These are phyloP conservation scores for Nothoprocta pentlandii DNA, from an alignment of 2,113 vertebrate genomes.

Conservation along the genomic window DNA sequence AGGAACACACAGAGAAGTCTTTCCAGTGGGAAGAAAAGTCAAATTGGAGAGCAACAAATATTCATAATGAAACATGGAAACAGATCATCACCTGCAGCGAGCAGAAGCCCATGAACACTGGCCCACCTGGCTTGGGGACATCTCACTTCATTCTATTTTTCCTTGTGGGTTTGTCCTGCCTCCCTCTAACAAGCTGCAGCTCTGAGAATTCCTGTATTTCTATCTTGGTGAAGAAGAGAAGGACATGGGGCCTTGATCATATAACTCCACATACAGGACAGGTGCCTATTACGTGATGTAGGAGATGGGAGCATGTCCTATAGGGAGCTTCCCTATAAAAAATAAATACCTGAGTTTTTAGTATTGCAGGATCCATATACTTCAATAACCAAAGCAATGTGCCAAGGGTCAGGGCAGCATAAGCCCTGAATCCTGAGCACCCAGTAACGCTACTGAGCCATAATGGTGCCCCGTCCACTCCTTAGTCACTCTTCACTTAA, in stretches of 20 bases:
- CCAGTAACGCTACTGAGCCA: background rate
- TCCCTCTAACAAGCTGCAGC: background rate
- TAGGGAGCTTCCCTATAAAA: background rate
- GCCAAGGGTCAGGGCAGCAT: background rate
- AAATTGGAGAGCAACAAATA: background rate
- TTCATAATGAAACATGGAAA: background rate
- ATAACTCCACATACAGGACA: background rate
- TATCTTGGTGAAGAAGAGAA: background rate
- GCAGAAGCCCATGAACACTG: background rate
- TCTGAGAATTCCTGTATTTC: background rate
- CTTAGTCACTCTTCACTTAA: background rate
- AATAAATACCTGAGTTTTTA: background rate
- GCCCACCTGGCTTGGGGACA: background rate
- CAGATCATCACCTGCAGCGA: background rate
- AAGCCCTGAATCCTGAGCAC: background rate
- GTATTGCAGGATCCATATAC: background rate
- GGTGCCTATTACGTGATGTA: background rate
- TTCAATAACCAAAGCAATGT: background rate
- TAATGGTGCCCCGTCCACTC: background rate
- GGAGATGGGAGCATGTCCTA: background rate
- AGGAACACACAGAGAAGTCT: background rate
- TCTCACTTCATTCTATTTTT: background rate
- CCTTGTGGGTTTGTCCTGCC: background rate
- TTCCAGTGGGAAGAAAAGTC: background rate
- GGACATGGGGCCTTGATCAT: background rate